These are phyloP conservation scores for Actinemys pallida DNA, from an alignment of 2,113 vertebrate species.

Conservation along the genomic window DNA sequence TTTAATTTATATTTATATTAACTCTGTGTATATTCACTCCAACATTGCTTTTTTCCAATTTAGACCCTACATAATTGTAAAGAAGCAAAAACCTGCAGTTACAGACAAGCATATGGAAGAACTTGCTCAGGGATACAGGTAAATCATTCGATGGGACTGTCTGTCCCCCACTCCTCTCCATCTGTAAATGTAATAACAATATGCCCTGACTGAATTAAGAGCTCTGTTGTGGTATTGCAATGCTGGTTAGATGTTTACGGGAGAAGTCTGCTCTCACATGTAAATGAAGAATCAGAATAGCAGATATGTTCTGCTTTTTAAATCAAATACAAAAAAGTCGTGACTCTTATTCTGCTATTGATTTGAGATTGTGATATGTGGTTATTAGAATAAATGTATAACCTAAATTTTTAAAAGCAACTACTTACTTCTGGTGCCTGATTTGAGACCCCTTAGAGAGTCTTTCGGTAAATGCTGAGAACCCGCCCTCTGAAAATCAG, in stretches of 20 bases:
- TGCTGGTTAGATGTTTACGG: neutral
- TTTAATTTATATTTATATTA: neutral
- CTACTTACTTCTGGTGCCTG: neutral
- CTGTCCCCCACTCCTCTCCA: neutral
- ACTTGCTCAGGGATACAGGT: slow-evolving; percentile 98
- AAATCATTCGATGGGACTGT: neutral
- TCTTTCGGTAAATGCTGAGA: neutral
- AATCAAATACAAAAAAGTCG: neutral
- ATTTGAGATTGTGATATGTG: neutral
- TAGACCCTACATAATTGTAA: slow-evolving; percentile 98
- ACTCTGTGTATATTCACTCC: neutral
- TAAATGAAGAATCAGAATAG: neutral
- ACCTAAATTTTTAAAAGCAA: neutral
- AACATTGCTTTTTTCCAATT: neutral
- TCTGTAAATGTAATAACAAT: neutral
- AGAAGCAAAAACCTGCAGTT: slow-evolving; percentile 92
- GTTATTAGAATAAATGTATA: neutral
- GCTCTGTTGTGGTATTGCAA: neutral
- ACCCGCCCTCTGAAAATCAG: neutral
- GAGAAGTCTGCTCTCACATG: neutral
- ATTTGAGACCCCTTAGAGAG: neutral
- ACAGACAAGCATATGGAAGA: slow-evolving; percentile 97
- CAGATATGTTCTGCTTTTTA: neutral
- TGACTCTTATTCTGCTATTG: neutral
- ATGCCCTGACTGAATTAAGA: neutral